phyloP scores from a whole-genome alignment of 2,113 vertebrate species.

The Ceyx cyanopectus region DNA sequence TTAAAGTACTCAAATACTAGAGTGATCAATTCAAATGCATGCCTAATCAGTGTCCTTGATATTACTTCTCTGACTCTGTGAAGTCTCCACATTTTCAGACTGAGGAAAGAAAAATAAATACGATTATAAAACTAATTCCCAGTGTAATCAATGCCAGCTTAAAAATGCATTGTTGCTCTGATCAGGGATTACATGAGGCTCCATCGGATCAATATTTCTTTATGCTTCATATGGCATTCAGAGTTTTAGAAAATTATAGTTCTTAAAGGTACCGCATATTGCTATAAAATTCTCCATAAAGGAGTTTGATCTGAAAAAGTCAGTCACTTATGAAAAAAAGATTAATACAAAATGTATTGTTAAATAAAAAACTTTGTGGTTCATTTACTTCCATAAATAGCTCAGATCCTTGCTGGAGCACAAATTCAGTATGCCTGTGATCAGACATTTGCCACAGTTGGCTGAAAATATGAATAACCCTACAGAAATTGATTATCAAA shows the following conservation, averaged over 20 bases:
- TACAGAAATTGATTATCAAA: neutral
- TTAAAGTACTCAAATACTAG: neutral
- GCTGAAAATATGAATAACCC: slow-evolving; percentile 26
- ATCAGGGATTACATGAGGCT: neutral
- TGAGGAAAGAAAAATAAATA: neutral
- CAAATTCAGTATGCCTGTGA: neutral
- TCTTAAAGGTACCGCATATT: neutral
- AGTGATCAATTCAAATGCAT: neutral
- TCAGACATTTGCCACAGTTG: neutral
- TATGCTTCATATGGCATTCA: neutral
- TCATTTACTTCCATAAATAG: slow-evolving; percentile 22
- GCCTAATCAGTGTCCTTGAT: neutral
- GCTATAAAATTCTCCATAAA: neutral
- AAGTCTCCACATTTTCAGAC: neutral
- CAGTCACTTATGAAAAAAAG: neutral
- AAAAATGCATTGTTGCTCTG: neutral
- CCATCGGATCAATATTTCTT: neutral
- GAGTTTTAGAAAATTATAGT: neutral
- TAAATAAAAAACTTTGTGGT: slow-evolving; percentile 22
- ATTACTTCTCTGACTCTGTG: neutral
- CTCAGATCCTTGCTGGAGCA: neutral
- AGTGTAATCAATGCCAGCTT: neutral
- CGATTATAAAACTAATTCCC: neutral
- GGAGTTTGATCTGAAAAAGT: neutral
- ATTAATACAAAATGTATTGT: neutral